Base-by-base conservation (phyloP, 2,113 vertebrate genomes). In the Perca fluviatilis region DNA sequence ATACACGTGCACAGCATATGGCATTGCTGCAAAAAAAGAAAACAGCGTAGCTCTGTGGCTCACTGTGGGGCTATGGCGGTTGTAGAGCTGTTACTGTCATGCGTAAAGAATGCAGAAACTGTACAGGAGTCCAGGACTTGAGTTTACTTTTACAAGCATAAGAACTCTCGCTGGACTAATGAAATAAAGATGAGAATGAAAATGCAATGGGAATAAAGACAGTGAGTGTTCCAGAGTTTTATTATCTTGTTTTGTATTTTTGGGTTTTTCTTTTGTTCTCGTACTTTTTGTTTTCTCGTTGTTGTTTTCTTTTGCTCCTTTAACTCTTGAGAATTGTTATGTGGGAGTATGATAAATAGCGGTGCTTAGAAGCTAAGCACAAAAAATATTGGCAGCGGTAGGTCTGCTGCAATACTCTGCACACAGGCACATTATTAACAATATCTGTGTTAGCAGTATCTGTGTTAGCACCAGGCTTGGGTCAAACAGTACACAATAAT, bases 111-210 rank as follows among this genome's bases (percentile, higher is more conserved):
- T 23, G 83, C 49, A 76, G 40, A 85, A 80, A 79, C 56, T 76
- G 50, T 27, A 15, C 56, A 72, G 68, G 30, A 75, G 62, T 79
- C 74, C 54, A 85, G 60, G 74, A 74, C 84, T 85, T 79, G 62
- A 79, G 77, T 88, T 85, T 89, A 89, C 92, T 91, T 91, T 91
- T 61, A 74, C 57, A 21, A 86, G 74, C 61, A 18, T 54, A 43
- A 72, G 65, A 74, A 75, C 66, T 56, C 82, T 91, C 86, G 6
- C 69, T 73, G 86, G 89, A 88, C 79, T 88, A 90, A 92, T 94
- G 82, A 92, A 94, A 93, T 90, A 91, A 91, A 89, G 85, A 93
- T 92, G 89, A 91, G 81, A 82, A 66, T 67, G 69, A 89, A 91
- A 86, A 91, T 84, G 87, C 86, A 84, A 57, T 73, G 88, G 92